Conservation (phyloP, 30 jellyfish, hydroid and myxozoan species). For the Sanderia malayensis region DNA sequence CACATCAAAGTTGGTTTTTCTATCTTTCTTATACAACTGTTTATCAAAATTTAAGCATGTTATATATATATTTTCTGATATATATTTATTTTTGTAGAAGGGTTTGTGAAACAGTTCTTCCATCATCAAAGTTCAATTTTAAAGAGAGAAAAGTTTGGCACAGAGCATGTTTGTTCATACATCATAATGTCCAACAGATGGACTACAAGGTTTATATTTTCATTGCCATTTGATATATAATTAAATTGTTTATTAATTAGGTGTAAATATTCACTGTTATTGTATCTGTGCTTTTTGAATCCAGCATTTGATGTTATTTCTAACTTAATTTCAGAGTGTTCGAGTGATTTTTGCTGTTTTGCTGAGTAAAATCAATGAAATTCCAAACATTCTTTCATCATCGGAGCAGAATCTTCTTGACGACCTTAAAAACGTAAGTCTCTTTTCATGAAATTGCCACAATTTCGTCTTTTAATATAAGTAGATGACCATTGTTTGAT, state of each 20-base stretch:
- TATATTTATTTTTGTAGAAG: constrained; percentile 42
- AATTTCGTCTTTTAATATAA: no score
- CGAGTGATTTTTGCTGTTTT: constrained; percentile 74
- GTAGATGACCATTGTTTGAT: no score
- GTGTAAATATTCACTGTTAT: no score
- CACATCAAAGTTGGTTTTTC: constrained; percentile 68
- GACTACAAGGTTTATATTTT: constrained; percentile 95
- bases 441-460: no score
- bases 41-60: background rate
- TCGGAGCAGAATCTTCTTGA: constrained; percentile 69
- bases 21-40: background rate
- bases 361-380: constrained; percentile 64
- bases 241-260: no score
- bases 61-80: background rate
- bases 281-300: background rate
- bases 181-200: constrained; percentile 59
- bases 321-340: constrained; percentile 65
- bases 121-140: constrained; percentile 70
- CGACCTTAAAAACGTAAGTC: constrained; percentile 72
- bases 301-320: background rate
- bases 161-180: constrained; percentile 61
- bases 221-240: no score
- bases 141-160: constrained; percentile 79
- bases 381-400: constrained; percentile 65
- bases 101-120: constrained; percentile 85